Evolutionary conservation across 2,113 vertebrate species (phyloP).

Genomic region (Anas platyrhynchos): DNA sequence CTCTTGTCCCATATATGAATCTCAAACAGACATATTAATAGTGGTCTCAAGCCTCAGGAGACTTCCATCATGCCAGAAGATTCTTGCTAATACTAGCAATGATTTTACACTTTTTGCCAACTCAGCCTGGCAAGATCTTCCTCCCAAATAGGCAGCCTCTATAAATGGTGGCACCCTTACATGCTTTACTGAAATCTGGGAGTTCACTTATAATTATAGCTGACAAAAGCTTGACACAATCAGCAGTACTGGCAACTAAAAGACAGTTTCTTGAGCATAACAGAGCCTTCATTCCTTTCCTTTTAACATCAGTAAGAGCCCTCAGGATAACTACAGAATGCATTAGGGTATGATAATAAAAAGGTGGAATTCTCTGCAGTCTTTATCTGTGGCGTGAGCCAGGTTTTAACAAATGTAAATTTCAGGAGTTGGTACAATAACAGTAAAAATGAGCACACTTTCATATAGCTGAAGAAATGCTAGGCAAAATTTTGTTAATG

Average conservation of each 20-base stretch:
- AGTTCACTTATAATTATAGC: slow-evolving; percentile 38
- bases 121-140: background rate
- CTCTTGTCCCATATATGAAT: background rate
- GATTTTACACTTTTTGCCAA: background rate
- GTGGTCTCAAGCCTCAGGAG: background rate
- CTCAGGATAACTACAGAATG: slow-evolving; percentile 4
- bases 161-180: background rate
- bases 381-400: background rate
- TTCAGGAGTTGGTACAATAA: background rate
- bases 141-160: background rate
- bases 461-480: background rate
- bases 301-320: slow-evolving; percentile 27
- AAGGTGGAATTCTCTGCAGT: background rate
- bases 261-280: background rate
- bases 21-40: background rate
- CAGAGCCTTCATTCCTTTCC: slow-evolving; percentile 9
- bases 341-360: slow-evolving; percentile 5
- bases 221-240: slow-evolving; percentile 38
- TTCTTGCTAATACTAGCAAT: background rate
- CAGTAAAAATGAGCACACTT: background rate
- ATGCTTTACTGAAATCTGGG: slow-evolving; percentile 11
- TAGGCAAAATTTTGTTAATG: background rate
- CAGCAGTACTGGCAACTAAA: slow-evolving; percentile 11
- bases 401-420: background rate
- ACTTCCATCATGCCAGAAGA: background rate